phyloP scores from a whole-genome alignment of 2,888 invertebrate species.

The Volucella bombylans region DNA sequence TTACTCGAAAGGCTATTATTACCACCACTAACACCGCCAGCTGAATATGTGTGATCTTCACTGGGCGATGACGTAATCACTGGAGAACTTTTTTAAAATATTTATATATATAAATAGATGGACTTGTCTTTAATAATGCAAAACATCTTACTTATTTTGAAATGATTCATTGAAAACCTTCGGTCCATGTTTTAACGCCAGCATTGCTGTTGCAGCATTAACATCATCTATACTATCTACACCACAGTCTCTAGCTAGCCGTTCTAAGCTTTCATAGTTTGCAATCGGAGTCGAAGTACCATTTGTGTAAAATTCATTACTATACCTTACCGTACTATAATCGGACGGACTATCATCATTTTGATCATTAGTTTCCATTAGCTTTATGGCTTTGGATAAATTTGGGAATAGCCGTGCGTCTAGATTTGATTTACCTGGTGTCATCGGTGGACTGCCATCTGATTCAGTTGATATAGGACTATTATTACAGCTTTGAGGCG shows the following conservation, averaged over 20 bases:
- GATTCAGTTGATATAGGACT: slow-evolving; percentile 62
- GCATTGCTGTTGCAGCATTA: slow-evolving; percentile 92
- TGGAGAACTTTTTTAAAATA: slow-evolving; percentile 78
- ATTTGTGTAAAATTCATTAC: slow-evolving; percentile 56
- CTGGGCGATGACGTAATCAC: slow-evolving; percentile 94
- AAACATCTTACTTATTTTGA: slow-evolving; percentile 80
- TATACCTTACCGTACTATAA: slow-evolving; percentile 76
- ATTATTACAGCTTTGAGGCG: slow-evolving; percentile 53
- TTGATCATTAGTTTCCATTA: slow-evolving; percentile 77
- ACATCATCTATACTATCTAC: slow-evolving; percentile 89
- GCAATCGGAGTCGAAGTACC: slow-evolving; percentile 76
- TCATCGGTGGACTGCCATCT: slow-evolving; percentile 76
- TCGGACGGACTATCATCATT: slow-evolving; percentile 79
- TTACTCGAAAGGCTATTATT: slow-evolving; percentile 72
- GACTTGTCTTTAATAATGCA: slow-evolving; percentile 40
- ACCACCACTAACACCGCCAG: slow-evolving; percentile 81
- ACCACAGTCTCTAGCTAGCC: slow-evolving; percentile 81
- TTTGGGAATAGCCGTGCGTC: slow-evolving; percentile 93
- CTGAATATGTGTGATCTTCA: slow-evolving; percentile 96
- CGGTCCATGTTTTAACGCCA: slow-evolving; percentile 93
- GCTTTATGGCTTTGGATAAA: slow-evolving; percentile 85
- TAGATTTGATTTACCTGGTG: slow-evolving; percentile 81
- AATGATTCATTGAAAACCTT: slow-evolving; percentile 84
- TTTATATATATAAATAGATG: slow-evolving; percentile 4
- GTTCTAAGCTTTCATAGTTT: slow-evolving; percentile 78